Base-by-base conservation (phyloP, 1,140 invertebrate species). In the Rhagoletis pomonella region DNA sequence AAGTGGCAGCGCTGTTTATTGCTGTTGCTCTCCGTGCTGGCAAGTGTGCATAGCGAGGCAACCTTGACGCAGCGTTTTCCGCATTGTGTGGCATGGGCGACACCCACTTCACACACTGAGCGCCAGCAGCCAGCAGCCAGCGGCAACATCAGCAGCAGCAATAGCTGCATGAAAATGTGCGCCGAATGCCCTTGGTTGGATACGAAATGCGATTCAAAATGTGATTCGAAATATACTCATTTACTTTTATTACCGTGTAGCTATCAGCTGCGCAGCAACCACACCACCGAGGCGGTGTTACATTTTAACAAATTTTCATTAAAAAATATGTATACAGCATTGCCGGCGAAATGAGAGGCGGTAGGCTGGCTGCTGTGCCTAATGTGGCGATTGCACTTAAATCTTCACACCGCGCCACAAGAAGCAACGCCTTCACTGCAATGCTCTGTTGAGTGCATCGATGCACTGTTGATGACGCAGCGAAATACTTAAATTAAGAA, bases 11-110 rank as follows among this genome's bases (percentile, higher is more conserved):
- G 1, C 65, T 14, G 19, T 44, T 44, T 42, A 10, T 12, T 6
- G 29, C 19, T 39, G 42, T 14, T 4, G 12, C 42, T 12, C 4
- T 6, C 39, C 55, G 7, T 50, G 29, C 29, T 29, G 73, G 47
- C 47, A 81, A 81, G 67, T 73, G 29, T 29, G 29, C 29, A 29
- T 12, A 73, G 67, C 17, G 67, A 47, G 44, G 7, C 44, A 77
- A 77, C 69, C 69, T 77, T 77, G 69, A 81, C 73, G 73, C 47
- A 55, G 73, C 73, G 55, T 81, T 81, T 81, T 81, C 73, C 73
- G 73, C 19, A 81, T 81, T 81, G 47, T 81, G 73, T 50, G 73
- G 73, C 73, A 55, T 9, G 73, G 73, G n/a, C n/a, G 14, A 81
- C 73, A 81, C 73, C 73, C 73, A 81, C 47, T 81, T 81, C 73